These are phyloP conservation scores for Pyrrhia umbra DNA, from an alignment of 2,888 invertebrate genomes.

Conservation along the genomic window DNA sequence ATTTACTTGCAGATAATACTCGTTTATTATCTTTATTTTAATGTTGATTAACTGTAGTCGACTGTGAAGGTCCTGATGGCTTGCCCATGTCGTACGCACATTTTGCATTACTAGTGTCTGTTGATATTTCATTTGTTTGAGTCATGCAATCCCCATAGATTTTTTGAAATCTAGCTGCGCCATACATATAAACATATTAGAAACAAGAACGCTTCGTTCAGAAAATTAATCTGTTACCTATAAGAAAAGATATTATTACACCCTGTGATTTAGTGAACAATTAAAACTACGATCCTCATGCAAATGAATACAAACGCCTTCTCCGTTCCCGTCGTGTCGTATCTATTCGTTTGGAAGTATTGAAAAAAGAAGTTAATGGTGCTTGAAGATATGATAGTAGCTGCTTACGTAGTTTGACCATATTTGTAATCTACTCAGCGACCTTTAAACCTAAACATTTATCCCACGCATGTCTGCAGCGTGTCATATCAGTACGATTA, in stretches of 20 bases:
- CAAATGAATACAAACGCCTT: not conserved
- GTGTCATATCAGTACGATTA: constrained; percentile 36
- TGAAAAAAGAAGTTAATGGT: not conserved
- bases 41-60: constrained; percentile 48
- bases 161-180: no score
- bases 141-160: not conserved
- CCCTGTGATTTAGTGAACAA: no score
- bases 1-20: constrained; percentile 66
- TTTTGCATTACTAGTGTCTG: constrained; percentile 3
- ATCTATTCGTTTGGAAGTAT: not conserved
- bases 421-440: constrained; percentile 25
- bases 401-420: constrained; percentile 15
- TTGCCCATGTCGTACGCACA: constrained; percentile 7
- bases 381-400: constrained; percentile 5
- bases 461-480: constrained; percentile 40
- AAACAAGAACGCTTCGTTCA: no score
- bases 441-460: constrained; percentile 43
- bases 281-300: no score
- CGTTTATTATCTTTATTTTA: constrained; percentile 58
- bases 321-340: not conserved
- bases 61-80: constrained; percentile 12
- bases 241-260: no score
- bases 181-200: no score
- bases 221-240: no score
- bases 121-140: not conserved